Conservation (phyloP, 2,113 vertebrate genomes). For the Okapia johnstoni region DNA sequence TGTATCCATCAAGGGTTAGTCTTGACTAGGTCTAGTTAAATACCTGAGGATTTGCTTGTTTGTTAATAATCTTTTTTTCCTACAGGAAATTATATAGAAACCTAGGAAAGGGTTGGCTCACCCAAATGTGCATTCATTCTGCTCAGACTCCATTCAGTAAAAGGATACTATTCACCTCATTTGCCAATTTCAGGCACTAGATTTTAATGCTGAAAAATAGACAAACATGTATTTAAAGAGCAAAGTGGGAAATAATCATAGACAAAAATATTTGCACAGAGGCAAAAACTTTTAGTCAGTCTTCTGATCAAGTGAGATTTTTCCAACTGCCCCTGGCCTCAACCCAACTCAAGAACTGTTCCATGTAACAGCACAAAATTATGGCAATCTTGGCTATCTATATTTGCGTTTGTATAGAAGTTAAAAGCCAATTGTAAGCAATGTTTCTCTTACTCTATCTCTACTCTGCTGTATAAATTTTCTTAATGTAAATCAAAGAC, state of each 20-base stretch:
- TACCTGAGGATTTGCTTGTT: neutral
- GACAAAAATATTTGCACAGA: neutral
- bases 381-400: neutral
- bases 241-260: neutral
- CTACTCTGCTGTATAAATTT: neutral
- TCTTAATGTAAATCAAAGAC: neutral
- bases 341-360: neutral
- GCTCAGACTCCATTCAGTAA: neutral
- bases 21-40: neutral
- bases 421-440: neutral
- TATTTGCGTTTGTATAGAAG: neutral
- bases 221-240: neutral
- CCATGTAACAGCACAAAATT: neutral
- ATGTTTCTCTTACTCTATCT: neutral
- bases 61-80: neutral
- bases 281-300: neutral
- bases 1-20: neutral
- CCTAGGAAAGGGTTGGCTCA: neutral
- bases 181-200: neutral
- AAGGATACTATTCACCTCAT: neutral
- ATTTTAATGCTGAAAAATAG: neutral
- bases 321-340: neutral
- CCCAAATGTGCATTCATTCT: neutral
- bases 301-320: neutral
- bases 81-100: neutral